Evolutionary conservation across 2,888 invertebrate genomes (phyloP).

Genomic region (Agrochola lota): DNA sequence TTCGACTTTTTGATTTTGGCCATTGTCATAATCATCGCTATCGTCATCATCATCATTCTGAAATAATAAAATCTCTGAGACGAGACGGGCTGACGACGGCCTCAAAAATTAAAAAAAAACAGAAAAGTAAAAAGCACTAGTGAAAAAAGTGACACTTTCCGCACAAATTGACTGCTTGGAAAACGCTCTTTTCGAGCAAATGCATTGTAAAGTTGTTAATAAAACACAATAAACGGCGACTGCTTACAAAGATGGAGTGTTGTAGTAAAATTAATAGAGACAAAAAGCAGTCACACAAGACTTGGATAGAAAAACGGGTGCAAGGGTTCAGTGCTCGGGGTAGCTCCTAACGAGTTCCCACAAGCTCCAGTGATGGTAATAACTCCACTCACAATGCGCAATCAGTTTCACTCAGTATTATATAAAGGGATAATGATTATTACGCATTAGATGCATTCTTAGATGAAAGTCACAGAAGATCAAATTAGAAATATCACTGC

Average conservation of each 20-base stretch:
- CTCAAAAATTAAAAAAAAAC: too few relatives aligned
- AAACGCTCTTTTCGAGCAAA: too few relatives aligned
- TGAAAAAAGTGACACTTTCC: too few relatives aligned
- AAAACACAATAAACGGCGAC: slow-evolving; percentile 33
- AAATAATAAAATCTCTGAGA: too few relatives aligned
- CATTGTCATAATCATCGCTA: too few relatives aligned
- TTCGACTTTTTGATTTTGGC: too few relatives aligned
- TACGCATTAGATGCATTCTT: slow-evolving; percentile 34
- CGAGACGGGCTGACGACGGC: too few relatives aligned
- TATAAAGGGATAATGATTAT: slow-evolving; percentile 47
- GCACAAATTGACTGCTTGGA: too few relatives aligned
- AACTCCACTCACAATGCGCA: slow-evolving; percentile 79
- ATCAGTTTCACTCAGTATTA: slow-evolving; percentile 71
- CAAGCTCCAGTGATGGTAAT: slow-evolving; percentile 78
- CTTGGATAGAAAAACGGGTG: slow-evolving; percentile 81
- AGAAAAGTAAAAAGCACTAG: too few relatives aligned
- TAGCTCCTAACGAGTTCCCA: slow-evolving; percentile 79
- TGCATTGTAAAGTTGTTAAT: slow-evolving; percentile 50
- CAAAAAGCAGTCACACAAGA: slow-evolving; percentile 79
- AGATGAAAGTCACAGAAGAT: slow-evolving; percentile 25
- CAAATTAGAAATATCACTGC: slow-evolving; percentile 20
- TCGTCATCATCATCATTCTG: too few relatives aligned
- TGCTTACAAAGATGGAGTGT: slow-evolving; percentile 59
- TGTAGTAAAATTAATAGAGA: slow-evolving; percentile 77
- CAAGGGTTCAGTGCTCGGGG: slow-evolving; percentile 83